phyloP scores from a whole-genome alignment of 2,888 invertebrate genomes.

The Sturmia bella region DNA sequence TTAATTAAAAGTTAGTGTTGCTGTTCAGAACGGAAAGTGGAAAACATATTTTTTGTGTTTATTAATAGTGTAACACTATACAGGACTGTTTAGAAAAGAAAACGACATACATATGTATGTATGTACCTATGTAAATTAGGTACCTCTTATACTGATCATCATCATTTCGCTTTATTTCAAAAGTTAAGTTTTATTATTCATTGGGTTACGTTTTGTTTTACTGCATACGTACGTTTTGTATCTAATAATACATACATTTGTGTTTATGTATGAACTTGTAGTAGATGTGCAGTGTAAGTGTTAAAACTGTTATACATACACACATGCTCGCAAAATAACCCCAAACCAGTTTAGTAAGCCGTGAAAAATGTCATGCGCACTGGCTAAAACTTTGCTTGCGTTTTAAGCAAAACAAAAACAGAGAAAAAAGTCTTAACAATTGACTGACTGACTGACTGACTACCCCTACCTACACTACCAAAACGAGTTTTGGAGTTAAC shows the following conservation, averaged over 20 bases:
- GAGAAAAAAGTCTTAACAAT: constrained; percentile 62
- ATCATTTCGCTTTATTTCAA: background rate
- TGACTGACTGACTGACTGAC: constrained; percentile 57
- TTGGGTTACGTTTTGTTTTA: constrained; percentile 29
- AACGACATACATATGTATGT: background rate
- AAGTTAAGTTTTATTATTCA: constrained; percentile 10
- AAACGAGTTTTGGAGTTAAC: constrained; percentile 62
- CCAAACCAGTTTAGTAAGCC: constrained; percentile 64
- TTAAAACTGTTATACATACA: constrained; percentile 44
- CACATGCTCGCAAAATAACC: constrained; percentile 48
- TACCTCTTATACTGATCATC: constrained; percentile 1
- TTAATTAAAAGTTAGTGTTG: too few relatives aligned
- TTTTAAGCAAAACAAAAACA: constrained; percentile 52
- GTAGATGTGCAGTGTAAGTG: background rate
- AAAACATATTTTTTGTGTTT: too few relatives aligned
- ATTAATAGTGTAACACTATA: background rate
- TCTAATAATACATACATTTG: background rate
- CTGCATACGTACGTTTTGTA: constrained; percentile 12
- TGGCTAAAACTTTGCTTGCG: constrained; percentile 64
- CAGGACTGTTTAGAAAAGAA: background rate
- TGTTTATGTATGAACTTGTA: constrained; percentile 1
- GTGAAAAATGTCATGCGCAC: constrained; percentile 72
- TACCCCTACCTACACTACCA: constrained; percentile 68
- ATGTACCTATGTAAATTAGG: background rate
- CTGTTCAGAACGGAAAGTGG: too few relatives aligned